Evolutionary conservation across 1,140 invertebrate genomes (phyloP), one percentile per base, ranked within the genome.

Genomic region (Caenorhabditis tropicalis): DNA sequence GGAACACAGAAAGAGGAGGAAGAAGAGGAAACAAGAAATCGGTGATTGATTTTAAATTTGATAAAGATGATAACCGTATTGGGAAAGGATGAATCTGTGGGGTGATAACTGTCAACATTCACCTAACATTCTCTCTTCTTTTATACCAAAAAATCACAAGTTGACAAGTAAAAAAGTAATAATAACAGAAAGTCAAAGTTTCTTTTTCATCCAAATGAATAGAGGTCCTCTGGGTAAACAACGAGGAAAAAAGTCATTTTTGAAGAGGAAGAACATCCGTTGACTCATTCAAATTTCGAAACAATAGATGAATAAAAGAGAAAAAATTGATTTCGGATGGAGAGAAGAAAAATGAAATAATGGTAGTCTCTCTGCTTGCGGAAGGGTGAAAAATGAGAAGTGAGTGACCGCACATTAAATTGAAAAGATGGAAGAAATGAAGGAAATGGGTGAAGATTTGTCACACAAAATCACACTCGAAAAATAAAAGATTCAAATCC

Each of bases 361-460:
- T 65, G 24, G 33, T 65, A 36, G 31, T 12, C 12, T 6, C 53
- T n/a, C 2, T 31, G n/a, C 10, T 19, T 15, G 36, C 2, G 36
- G 19, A 36, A 9, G n/a, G 65, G 36, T 74, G 65, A 74, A 74
- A 74, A 74, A 74, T 74, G 65, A 74, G 65, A 74, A 43, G 36
- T 74, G 36, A 74, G 65, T 74, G 65, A 43, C 65, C 65, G 65
- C 65, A 74, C 65, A 43, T 74, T 74, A 74, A 74, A 74, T 74
- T 74, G 65, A 74, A 74, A 74, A 43, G 65, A 74, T 2, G 53
- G 43, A 36, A 46, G 5, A 43, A 43, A 15, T 12, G n/a, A 36
- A 46, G 16, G 36, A n/a, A n/a, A n/a, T n/a, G n/a, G n/a, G n/a
- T n/a, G 36, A 46, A 31, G 36, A 74, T 65, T 65, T 65, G 58